These are phyloP conservation scores for Leptinotarsa defecta DNA, from an alignment of 1,140 invertebrate genomes.

Conservation along the genomic window DNA sequence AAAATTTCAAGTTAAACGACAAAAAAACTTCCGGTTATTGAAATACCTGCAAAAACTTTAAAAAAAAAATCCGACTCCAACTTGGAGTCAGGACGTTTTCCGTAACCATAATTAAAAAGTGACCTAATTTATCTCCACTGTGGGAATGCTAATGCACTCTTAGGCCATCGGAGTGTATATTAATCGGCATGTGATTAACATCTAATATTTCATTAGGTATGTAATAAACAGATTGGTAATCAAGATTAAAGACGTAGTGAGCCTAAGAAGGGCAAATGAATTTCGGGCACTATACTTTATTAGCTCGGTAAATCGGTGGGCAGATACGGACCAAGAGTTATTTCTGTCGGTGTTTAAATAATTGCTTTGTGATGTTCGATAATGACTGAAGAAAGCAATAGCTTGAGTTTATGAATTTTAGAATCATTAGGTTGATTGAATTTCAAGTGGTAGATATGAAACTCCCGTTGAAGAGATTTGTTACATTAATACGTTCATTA, in stretches of 20 bases:
- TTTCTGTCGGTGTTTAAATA: not conserved
- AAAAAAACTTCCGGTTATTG: too few species aligned
- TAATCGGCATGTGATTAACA: not conserved
- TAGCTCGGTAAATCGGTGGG: not conserved
- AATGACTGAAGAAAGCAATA: too few species aligned
- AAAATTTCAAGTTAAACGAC: too few species aligned
- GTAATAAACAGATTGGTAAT: not conserved
- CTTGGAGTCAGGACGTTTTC: too few species aligned
- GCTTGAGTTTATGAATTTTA: too few species aligned
- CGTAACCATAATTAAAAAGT: not conserved
- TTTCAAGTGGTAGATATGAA: too few species aligned
- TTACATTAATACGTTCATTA: too few species aligned
- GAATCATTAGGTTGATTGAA: too few species aligned
- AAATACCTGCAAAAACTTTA: too few species aligned
- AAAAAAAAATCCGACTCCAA: too few species aligned
- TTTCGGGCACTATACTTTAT: not conserved
- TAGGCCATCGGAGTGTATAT: not conserved
- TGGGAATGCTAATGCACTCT: not conserved
- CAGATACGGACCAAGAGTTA: not conserved
- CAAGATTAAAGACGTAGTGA: not conserved
- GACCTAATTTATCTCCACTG: not conserved
- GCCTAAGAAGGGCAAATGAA: not conserved
- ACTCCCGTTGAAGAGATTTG: too few species aligned
- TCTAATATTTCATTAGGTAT: not conserved
- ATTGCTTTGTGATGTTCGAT: too few species aligned